These are phyloP conservation scores for Sander lucioperca DNA, from an alignment of 2,113 vertebrate species.

Conservation along the genomic window DNA sequence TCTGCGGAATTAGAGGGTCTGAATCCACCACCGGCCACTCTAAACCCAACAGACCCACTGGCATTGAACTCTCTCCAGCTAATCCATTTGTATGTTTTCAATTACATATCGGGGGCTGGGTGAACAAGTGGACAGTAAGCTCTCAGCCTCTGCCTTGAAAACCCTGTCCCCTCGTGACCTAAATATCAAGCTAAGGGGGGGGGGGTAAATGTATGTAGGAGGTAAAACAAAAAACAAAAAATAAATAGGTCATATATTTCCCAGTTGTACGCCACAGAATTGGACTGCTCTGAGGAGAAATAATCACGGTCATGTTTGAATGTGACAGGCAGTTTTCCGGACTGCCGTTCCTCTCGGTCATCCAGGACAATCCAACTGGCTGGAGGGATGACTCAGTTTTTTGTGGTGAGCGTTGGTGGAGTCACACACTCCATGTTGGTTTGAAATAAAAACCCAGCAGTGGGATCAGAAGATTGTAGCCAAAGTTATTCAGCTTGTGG, in stretches of 20 bases:
- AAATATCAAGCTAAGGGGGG: slow-evolving; percentile 76
- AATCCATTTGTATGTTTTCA: slow-evolving; percentile 83
- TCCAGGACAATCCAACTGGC: slow-evolving; percentile 45
- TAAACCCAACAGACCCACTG: slow-evolving; percentile 56
- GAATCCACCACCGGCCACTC: slow-evolving; percentile 56
- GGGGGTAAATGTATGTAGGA: slow-evolving; percentile 17
- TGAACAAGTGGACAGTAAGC: slow-evolving; percentile 76
- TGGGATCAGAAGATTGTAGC: slow-evolving; percentile 31
- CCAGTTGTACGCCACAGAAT: slow-evolving; percentile 56
- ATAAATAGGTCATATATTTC: slow-evolving; percentile 77
- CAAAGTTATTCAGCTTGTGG: neutral
- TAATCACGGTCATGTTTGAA: slow-evolving; percentile 64
- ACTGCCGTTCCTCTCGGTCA: slow-evolving; percentile 32
- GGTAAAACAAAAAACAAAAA: slow-evolving; percentile 60
- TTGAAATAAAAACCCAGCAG: slow-evolving; percentile 20
- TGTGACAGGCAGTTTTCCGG: slow-evolving; percentile 50
- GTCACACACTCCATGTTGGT: slow-evolving; percentile 31
- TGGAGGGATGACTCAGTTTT: slow-evolving; percentile 70
- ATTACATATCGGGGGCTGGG: slow-evolving; percentile 64
- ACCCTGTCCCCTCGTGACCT: slow-evolving; percentile 71
- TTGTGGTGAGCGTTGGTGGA: slow-evolving; percentile 35
- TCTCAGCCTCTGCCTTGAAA: slow-evolving; percentile 66
- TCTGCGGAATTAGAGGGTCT: slow-evolving; percentile 57
- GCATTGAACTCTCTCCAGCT: slow-evolving; percentile 75
- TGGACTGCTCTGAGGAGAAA: slow-evolving; percentile 62